Conservation (phyloP, 2,113 vertebrate species). For the Triplophysa siluroides region DNA sequence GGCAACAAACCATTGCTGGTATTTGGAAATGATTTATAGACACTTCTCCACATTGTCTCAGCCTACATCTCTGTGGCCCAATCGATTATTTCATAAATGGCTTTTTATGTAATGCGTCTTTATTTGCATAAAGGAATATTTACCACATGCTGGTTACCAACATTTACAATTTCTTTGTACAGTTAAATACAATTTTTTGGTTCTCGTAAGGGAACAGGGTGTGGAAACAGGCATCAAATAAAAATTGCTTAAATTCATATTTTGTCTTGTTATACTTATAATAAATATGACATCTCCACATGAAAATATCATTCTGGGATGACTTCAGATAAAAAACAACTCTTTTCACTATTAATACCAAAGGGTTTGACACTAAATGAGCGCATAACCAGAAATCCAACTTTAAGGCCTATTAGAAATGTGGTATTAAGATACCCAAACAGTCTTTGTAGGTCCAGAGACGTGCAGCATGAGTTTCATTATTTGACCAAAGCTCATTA, state of each 20-base stretch:
- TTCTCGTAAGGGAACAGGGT: slow-evolving; percentile 1
- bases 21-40: slow-evolving; percentile 38
- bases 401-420: slow-evolving; percentile 66
- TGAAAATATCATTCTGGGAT: slow-evolving; percentile 9
- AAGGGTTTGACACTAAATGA: background rate
- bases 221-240: background rate
- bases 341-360: slow-evolving; percentile 22
- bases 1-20: slow-evolving; percentile 49
- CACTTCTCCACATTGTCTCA: slow-evolving; percentile 13
- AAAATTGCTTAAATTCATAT: background rate
- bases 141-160: slow-evolving; percentile 50
- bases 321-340: background rate
- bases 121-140: slow-evolving; percentile 54
- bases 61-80: slow-evolving; percentile 2
- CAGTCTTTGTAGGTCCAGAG: slow-evolving; percentile 65
- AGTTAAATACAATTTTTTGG: slow-evolving; percentile 46
- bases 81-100: slow-evolving; percentile 60
- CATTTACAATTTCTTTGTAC: slow-evolving; percentile 31
- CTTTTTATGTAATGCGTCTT: slow-evolving; percentile 53
- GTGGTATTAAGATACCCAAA: slow-evolving; percentile 55
- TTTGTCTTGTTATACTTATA: background rate
- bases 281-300: slow-evolving; percentile 4
- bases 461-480: slow-evolving; percentile 60
- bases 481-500: slow-evolving; percentile 32
- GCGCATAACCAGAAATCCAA: slow-evolving; percentile 41